Evolutionary conservation across 2,113 vertebrate genomes (phyloP).

Genomic region (Numenius arquata): DNA sequence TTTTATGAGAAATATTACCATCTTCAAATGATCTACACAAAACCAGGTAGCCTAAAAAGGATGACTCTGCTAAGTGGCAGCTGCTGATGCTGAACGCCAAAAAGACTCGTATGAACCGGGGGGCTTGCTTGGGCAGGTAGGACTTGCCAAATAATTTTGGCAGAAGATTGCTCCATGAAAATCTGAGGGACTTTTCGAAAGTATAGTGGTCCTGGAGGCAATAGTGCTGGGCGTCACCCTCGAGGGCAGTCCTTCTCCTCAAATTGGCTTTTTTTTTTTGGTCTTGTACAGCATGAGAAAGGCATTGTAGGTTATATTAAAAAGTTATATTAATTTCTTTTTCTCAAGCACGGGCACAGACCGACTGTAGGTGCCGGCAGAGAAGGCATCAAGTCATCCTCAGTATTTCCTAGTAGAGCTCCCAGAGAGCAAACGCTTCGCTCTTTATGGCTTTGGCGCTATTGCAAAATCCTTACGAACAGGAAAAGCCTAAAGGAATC

Average conservation of each 20-base stretch:
- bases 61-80: too few species aligned
- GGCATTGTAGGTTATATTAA: background rate
- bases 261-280: background rate
- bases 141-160: background rate
- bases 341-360: background rate
- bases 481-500: background rate
- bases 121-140: background rate
- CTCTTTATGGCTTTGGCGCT: background rate
- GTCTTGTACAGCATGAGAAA: background rate
- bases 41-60: background rate
- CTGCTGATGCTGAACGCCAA: background rate
- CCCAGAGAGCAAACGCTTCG: too few species aligned
- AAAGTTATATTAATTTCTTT: background rate
- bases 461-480: background rate
- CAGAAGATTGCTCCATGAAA: fast-evolving
- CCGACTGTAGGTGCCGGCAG: background rate
- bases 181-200: background rate
- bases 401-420: background rate
- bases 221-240: background rate
- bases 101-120: fast-evolving
- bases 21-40: too few species aligned
- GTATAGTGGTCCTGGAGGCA: background rate
- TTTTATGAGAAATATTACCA: too few species aligned
- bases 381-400: background rate
- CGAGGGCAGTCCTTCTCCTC: background rate